Evolutionary conservation across 2,113 vertebrate genomes (phyloP).

Genomic region (Orcinus orca): DNA sequence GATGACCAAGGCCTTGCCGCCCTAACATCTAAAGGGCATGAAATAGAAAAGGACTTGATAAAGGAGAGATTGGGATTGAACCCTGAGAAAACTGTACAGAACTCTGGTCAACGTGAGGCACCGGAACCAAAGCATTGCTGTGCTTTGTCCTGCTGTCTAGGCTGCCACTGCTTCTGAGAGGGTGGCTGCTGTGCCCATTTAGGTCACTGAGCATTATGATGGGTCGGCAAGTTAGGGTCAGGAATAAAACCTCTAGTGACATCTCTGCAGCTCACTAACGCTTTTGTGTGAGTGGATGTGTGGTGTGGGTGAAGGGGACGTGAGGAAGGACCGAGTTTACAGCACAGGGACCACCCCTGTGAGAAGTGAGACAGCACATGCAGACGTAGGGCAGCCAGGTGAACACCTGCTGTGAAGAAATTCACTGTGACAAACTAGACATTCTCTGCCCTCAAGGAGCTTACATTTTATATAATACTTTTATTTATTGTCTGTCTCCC

Average conservation of each 20-base stretch:
- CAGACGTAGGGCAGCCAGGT: background rate
- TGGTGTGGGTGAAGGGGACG: background rate
- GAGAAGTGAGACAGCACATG: background rate
- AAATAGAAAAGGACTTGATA: background rate
- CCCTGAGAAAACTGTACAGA: background rate
- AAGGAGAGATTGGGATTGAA: background rate
- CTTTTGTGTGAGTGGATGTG: background rate
- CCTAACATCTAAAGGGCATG: background rate
- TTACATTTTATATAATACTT: background rate
- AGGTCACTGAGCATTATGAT: background rate
- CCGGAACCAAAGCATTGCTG: background rate
- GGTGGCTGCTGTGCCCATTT: background rate
- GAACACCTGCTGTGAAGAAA: background rate
- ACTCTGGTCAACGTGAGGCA: background rate
- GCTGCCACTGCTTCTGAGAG: background rate
- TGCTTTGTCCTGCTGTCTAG: background rate
- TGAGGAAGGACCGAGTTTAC: background rate
- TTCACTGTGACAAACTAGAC: background rate
- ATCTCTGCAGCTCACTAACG: background rate
- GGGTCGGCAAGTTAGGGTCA: background rate
- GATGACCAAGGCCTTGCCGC: background rate
- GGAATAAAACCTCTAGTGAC: background rate
- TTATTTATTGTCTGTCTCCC: background rate
- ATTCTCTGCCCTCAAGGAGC: background rate
- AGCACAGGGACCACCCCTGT: accelerated